Percentiles rank a stretch among this genome's conserved stretches.
These are phyloP conservation scores for Babylonia areolata DNA, from an alignment of 1,140 invertebrate species.

Conservation along the genomic window DNA sequence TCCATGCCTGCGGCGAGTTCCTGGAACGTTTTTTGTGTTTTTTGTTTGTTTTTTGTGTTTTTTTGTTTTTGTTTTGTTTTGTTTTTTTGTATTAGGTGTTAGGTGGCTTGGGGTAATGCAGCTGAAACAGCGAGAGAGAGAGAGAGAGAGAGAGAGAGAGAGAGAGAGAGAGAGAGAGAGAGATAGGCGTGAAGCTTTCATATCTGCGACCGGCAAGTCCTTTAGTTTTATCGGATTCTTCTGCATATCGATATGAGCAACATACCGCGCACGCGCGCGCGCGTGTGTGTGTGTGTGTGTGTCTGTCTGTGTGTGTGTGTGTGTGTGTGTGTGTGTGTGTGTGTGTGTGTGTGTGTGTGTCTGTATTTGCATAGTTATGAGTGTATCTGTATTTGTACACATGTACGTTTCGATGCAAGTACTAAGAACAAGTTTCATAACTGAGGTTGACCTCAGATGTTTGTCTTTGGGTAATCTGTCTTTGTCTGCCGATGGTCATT, in stretches of 20 bases:
- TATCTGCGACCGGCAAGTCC: not conserved
- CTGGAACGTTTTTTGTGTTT: too few species aligned
- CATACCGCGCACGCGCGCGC: too few species aligned
- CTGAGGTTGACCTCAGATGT: too few species aligned
- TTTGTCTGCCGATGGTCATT: too few species aligned
- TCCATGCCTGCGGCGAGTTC: too few species aligned
- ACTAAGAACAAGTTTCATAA: not conserved
- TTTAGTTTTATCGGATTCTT: not conserved
- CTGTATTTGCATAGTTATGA: too few species aligned
- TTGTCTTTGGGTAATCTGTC: too few species aligned
- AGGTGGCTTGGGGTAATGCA: not conserved
- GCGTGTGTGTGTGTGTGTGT: not conserved
- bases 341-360: conserved; percentile 3
- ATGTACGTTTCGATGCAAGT: not conserved
- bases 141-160: not conserved
- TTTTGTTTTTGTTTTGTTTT: too few species aligned
- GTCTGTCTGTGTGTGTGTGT: not conserved
- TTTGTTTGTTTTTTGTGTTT: too few species aligned
- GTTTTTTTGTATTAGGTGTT: not conserved
- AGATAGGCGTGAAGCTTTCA: too few species aligned
- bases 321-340: conserved; percentile 3
- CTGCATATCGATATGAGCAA: not conserved
- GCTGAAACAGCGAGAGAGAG: too few species aligned
- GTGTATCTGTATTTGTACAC: too few species aligned
- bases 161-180: not conserved